Evolutionary conservation across 2,113 vertebrate species (phyloP), one percentile per base, ranked within the genome.

Genomic region (Triplophysa rosa): DNA sequence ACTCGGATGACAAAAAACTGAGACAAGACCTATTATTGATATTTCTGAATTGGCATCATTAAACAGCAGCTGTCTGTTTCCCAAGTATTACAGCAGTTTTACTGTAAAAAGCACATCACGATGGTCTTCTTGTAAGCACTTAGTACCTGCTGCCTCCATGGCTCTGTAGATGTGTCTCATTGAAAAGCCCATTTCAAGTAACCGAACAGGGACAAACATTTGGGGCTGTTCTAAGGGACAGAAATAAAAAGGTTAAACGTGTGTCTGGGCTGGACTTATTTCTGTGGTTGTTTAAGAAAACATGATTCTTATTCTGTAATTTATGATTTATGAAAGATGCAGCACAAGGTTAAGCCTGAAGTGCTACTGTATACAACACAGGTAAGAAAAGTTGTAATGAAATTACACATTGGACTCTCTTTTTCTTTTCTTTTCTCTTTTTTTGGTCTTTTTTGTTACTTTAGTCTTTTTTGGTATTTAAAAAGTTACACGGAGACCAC

Each of bases 141-240:
- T 7, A 82, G 65, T 93, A 94, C 93, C 93, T 93, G 93, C 90
- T 81, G 92, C 90, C 81, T 94, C 93, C 92, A 94, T 92, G 81
- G 93, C 93, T 87, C 89, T 91, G 91, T 91, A 91, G 91, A 94
- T 94, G 87, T 94, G 93, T 85, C 92, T 92, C 87, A 94, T 89
- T 87, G 93, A 88, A 88, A 94, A 94, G 86, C 93, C 93, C 93
- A 94, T 94, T 90, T 94, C 93, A 85, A 94, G 88, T 87, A 94
- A 90, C 21, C 92, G 92, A 79, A 91, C 92, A 86, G 93, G 92
- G 86, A 93, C 93, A 89, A 93, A 93, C 88, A 93, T 91, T 87
- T 91, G 91, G 83, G 92, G 89, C 85, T 90, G 90, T 69, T 94
- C 93, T 94, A 87, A 89, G 87, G 69, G 66, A 68, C 67, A 67